Percentiles rank a stretch among this genome's conserved stretches.
Evolutionary conservation across 2,888 invertebrate species (phyloP).

Genomic region (Xestia c-nigrum): DNA sequence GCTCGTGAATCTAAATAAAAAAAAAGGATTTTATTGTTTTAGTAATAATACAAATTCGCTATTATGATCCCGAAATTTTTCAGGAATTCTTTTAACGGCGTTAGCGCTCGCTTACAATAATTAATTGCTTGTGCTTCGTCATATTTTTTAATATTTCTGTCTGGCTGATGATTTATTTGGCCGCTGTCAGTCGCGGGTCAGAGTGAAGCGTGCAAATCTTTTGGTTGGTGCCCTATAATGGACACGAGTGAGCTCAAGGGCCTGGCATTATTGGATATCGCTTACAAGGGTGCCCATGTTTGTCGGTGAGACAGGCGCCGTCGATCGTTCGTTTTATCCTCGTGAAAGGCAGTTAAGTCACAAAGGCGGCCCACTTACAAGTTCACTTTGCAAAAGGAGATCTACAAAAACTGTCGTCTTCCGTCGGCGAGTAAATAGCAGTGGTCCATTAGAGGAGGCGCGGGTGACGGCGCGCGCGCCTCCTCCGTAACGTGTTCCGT

Average conservation of each 20-base stretch:
- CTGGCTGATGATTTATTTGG: conserved; percentile 76
- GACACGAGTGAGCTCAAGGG: conserved; percentile 74
- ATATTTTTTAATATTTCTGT: conserved; percentile 79
- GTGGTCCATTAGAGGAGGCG: conserved; percentile 80
- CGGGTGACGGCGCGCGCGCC: conserved; percentile 69
- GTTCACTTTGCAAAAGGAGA: conserved; percentile 77
- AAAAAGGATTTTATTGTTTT: conserved; percentile 81
- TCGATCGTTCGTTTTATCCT: conserved; percentile 76
- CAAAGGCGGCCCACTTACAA: conserved; percentile 75
- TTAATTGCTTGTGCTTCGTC: conserved; percentile 80
- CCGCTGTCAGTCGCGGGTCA: conserved; percentile 66
- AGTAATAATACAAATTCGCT: conserved; percentile 73
- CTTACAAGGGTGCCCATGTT: conserved; percentile 80
- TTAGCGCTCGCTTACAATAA: conserved; percentile 72
- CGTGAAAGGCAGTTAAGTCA: conserved; percentile 78
- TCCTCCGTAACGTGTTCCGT: conserved; percentile 78
- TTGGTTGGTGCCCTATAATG: conserved; percentile 71
- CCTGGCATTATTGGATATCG: conserved; percentile 83
- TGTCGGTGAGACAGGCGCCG: conserved; percentile 71
- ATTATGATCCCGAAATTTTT: conserved; percentile 69
- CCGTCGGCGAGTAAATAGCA: conserved; percentile 79
- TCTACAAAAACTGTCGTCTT: conserved; percentile 80
- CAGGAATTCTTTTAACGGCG: conserved; percentile 70
- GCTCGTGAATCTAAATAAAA: conserved; percentile 73
- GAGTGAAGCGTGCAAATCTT: conserved; percentile 66